Evolutionary conservation across 2,797 vertebrate species (phyloP), one percentile per base, ranked within the genome.

Genomic region (Fistularia tabacaria): DNA sequence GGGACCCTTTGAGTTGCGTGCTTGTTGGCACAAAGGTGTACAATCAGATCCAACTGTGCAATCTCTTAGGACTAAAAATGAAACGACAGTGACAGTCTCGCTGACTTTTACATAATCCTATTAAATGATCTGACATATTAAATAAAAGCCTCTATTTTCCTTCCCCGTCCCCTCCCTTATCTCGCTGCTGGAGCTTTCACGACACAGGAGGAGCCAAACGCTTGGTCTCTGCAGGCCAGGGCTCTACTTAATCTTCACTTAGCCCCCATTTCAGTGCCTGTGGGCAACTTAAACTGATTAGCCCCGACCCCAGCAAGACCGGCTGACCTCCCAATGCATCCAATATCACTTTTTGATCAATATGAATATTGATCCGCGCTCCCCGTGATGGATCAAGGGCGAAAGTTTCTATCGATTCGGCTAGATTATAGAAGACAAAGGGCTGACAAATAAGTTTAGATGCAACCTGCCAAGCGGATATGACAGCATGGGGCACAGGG

Each of bases 271-370:
- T 80, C 61, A 69, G 77, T 73, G 82, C 82, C 81, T 76, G 70
- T 65, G 68, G 79, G 63, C 73, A 75, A 82, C 73, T 76, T 89
- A 89, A 91, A 84, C 85, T 81, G 88, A 91, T 92, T 91, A 92
- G 83, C 84, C 77, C 77, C 83, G 51, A 84, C 84, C 72, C 72
- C 73, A 59, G 77, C 54, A 74, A 63, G 75, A 70, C 76, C 61
- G 64, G 57, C 74, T 82, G 74, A 85, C 85, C 86, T 88, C 84
- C 76, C 65, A 70, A 76, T 51, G 66, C 80, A 88, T 88, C 71
- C 82, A 80, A 81, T 82, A 85, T 79, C 80, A 79, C 82, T 89
- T 87, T 88, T 87, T 85, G 88, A 90, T 90, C 85, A 84, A 89
- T 90, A 88, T 87, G 76, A 58, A 58, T 74, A 91, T 89, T 79